phyloP scores from a whole-genome alignment of 2,113 vertebrate genomes.

The Megatriorchis doriae region DNA sequence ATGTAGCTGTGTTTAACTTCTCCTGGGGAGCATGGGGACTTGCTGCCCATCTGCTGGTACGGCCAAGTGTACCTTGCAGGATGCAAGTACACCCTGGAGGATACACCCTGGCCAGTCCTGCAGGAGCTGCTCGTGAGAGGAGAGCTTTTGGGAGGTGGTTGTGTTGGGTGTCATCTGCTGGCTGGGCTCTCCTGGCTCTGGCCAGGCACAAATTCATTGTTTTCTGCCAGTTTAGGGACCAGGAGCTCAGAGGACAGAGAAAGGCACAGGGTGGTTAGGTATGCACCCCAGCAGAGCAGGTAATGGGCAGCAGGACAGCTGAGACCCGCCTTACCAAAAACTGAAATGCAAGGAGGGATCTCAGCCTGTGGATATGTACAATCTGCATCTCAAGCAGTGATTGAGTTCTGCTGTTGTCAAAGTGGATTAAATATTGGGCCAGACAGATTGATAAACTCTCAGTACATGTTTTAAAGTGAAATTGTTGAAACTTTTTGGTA shows the following conservation, averaged over 20 bases:
- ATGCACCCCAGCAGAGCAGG: not conserved
- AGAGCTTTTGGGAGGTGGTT: not conserved
- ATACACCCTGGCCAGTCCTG: not conserved
- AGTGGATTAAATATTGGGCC: not conserved
- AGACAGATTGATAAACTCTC: not conserved
- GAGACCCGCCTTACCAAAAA: not conserved
- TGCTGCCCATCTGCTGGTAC: not conserved
- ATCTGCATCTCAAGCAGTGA: accelerated
- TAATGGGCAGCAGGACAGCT: not conserved
- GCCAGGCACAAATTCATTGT: not conserved
- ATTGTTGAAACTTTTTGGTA: not conserved
- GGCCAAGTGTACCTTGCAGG: not conserved
- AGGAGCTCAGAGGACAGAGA: not conserved
- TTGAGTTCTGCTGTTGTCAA: not conserved
- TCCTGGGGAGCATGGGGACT: not conserved
- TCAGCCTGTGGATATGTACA: not conserved
- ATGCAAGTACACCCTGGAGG: too few relatives aligned
- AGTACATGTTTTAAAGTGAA: not conserved
- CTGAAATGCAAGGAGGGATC: not conserved
- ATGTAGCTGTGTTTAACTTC: not conserved
- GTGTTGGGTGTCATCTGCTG: not conserved
- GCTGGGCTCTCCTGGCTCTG: not conserved
- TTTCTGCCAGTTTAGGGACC: not conserved
- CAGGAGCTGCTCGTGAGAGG: accelerated
- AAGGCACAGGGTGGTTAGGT: accelerated